Conservation (phyloP, 1,140 invertebrate genomes). For the Drosophila truncata region DNA sequence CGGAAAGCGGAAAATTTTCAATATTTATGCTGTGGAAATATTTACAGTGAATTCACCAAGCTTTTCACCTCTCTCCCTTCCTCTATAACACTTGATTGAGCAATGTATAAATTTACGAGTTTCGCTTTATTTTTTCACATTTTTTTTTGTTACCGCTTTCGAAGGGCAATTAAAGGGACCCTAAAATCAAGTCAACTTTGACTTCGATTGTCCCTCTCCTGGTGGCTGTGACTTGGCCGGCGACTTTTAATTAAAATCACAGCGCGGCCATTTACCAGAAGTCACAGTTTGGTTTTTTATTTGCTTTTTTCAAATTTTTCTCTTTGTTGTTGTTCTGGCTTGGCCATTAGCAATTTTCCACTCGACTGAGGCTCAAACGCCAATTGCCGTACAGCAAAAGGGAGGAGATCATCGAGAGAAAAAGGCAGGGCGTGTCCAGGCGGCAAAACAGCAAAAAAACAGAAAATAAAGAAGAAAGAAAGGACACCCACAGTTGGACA, state of each 20-base stretch:
- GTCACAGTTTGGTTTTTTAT: constrained; percentile 51
- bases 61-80: constrained; percentile 11
- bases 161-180: constrained; percentile 67
- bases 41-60: constrained; percentile 60
- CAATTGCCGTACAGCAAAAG: constrained; percentile 42
- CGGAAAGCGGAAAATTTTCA: constrained; percentile 35
- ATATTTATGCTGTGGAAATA: constrained; percentile 75
- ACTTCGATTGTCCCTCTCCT: constrained; percentile 56
- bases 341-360: constrained; percentile 79
- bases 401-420: constrained; percentile 44
- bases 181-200: constrained; percentile 79
- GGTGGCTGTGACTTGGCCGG: constrained; percentile 13
- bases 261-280: constrained; percentile 67
- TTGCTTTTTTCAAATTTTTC: constrained; percentile 12
- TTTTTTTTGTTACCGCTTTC: constrained; percentile 4
- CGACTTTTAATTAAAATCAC: constrained; percentile 80
- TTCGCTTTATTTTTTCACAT: constrained; percentile 25
- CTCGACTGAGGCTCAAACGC: constrained; percentile 61
- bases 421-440: constrained; percentile 51
- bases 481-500: constrained; percentile 27
- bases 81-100: constrained; percentile 72
- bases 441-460: background rate
- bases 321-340: constrained; percentile 20
- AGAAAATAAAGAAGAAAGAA: background rate
- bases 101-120: constrained; percentile 68